Evolutionary conservation across 2,888 invertebrate genomes (phyloP).

Genomic region (Agrotis segetum): DNA sequence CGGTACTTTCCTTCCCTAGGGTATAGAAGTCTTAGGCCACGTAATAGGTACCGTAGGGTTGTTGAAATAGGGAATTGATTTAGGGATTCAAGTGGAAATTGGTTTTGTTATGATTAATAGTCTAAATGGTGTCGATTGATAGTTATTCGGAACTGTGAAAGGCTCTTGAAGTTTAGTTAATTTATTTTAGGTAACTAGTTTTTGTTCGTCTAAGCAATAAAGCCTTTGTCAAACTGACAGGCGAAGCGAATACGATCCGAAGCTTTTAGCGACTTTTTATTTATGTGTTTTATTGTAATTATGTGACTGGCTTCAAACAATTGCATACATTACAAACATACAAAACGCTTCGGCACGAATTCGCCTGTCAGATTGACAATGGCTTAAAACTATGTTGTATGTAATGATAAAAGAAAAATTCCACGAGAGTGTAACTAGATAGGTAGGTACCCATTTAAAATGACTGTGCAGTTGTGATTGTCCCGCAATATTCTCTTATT

Average conservation of each 20-base stretch:
- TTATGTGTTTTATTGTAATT: no score
- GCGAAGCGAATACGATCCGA: no score
- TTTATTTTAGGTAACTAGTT: background rate
- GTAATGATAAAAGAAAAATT: background rate
- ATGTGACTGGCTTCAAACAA: no score
- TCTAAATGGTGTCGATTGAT: background rate
- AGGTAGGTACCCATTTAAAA: no score
- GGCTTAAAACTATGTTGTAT: background rate
- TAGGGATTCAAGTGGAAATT: slow-evolving; percentile 26
- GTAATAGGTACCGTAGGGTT: slow-evolving; percentile 18
- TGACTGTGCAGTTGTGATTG: no score
- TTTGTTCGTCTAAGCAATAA: no score
- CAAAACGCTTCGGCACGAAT: no score
- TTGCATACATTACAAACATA: no score
- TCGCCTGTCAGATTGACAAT: no score
- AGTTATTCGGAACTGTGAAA: background rate
- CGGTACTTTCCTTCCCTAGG: background rate
- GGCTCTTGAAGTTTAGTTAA: background rate
- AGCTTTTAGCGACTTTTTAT: no score
- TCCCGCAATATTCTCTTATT: no score
- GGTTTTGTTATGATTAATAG: slow-evolving; percentile 31
- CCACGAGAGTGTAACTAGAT: background rate
- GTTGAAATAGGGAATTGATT: slow-evolving; percentile 38
- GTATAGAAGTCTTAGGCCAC: slow-evolving; percentile 30
- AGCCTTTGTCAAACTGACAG: no score